Percentiles rank a stretch among this genome's conserved stretches.
Evolutionary conservation across 2,888 invertebrate genomes (phyloP).

Genomic region (Drosophila multiciliata): DNA sequence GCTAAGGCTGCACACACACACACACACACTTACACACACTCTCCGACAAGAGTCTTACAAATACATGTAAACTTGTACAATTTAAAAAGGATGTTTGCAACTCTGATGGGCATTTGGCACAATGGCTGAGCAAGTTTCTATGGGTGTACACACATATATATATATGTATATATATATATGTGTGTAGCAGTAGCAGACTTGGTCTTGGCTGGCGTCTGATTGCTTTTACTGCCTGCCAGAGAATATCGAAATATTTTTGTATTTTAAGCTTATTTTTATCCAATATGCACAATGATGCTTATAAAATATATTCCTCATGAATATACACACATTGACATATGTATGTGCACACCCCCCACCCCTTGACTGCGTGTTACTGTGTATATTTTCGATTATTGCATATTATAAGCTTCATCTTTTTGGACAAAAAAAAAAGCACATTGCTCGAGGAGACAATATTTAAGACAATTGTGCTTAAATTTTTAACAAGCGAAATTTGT

Average conservation of each 20-base stretch:
- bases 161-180: neutral
- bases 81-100: conserved; percentile 74
- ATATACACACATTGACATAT: conserved; percentile 60
- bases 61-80: conserved; percentile 59
- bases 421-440: no score
- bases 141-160: conserved; percentile 1
- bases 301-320: conserved; percentile 77
- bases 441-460: conserved; percentile 9
- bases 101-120: conserved; percentile 67
- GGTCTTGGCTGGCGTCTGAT: conserved; percentile 60
- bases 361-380: conserved; percentile 10
- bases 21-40: conserved; percentile 23
- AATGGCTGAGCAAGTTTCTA: conserved; percentile 48
- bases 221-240: conserved; percentile 65
- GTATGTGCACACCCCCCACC: conserved; percentile 1
- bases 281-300: conserved; percentile 80
- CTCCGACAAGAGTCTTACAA: conserved; percentile 74
- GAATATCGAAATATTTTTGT: conserved; percentile 71
- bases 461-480: conserved; percentile 57
- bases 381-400: conserved; percentile 71
- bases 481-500: conserved; percentile 74
- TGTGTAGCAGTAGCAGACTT: conserved; percentile 1
- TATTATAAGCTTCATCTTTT: conserved; percentile 64
- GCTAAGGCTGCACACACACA: conserved; percentile 7
- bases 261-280: conserved; percentile 78